Evolutionary conservation across 2,113 vertebrate genomes (phyloP).

Genomic region (Mellivora capensis): DNA sequence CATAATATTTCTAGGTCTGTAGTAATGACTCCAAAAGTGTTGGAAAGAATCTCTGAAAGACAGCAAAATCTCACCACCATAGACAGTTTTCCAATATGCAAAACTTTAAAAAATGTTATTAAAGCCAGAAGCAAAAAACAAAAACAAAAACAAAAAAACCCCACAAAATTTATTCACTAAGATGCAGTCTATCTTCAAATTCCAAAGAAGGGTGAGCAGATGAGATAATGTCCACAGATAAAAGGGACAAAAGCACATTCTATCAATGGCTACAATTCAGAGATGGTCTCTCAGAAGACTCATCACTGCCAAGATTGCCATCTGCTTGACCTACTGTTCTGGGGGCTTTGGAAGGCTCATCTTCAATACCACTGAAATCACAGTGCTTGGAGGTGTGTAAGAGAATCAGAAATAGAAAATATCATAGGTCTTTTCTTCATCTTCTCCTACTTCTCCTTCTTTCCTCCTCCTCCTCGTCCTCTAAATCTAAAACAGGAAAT

Average conservation of each 20-base stretch:
- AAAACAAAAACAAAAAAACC: not conserved
- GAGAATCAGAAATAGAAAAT: not conserved
- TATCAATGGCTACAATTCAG: not conserved
- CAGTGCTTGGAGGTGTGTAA: not conserved
- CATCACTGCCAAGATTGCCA: not conserved
- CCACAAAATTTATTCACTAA: not conserved
- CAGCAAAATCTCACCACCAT: not conserved
- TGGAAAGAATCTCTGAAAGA: not conserved
- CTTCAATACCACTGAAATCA: not conserved
- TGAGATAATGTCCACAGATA: not conserved
- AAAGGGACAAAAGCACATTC: not conserved
- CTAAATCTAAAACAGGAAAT: not conserved
- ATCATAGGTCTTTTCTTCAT: not conserved
- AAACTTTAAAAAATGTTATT: not conserved
- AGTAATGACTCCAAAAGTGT: not conserved
- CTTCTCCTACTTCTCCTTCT: not conserved
- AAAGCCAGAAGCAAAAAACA: not conserved
- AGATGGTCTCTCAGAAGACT: not conserved
- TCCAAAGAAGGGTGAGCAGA: not conserved
- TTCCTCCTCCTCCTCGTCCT: not conserved
- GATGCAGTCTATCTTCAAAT: not conserved
- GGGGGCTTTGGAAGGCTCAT: not conserved
- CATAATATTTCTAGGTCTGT: not conserved
- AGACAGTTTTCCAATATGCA: not conserved
- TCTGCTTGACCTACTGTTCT: not conserved